Evolutionary conservation across 2,113 vertebrate species (phyloP), one percentile per base, ranked within the genome.

Genomic region (Cervus canadensis): DNA sequence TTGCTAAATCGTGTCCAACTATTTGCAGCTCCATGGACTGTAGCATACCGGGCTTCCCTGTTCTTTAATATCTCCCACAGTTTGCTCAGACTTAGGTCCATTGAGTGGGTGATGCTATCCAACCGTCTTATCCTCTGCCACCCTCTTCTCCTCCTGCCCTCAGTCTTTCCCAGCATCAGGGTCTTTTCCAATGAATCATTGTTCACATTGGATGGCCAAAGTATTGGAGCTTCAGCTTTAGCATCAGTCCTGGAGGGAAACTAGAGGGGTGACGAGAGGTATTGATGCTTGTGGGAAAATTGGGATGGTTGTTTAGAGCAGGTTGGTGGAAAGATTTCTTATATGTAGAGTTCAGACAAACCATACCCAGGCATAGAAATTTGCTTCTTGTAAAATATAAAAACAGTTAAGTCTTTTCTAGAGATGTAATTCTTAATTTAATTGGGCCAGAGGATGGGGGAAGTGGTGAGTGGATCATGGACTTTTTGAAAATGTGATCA

Each of bases 401-500:
- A 91, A 88, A 78, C 54, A 91, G 67, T 74, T 23, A 87, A 84
- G 13, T 60, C 9, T 50, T 50, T 93, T 89, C 93, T 62, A 64
- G 48, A 87, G 25, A 89, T 81, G 28, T 76, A 54, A 50, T 86
- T 86, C 52, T 79, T 94, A 82, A 82, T 85, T 84, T 93, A 19
- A 74, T 64, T 84, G 45, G 64, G 1, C 19, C 33, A 56, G 11
- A 56, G 50, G 33, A 52, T 25, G 13, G 33, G 33, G 50, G 11
- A 36, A 23, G 52, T 83, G 33, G 12, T 13, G 28, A 23, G 33
- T 10, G 43, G 28, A 26, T 62, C 1, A 14, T 71, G 57, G 26
- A 78, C 43, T 84, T 92, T 96, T 88, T 85, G n/a, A 96, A 96
- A 82, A 71, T 87, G 15, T 83, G 43, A 81, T 81, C 40, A 62